Percentiles rank a stretch among this genome's conserved stretches.
Evolutionary conservation across 1,140 invertebrate genomes (phyloP).

Genomic region (Drosophila orosa): DNA sequence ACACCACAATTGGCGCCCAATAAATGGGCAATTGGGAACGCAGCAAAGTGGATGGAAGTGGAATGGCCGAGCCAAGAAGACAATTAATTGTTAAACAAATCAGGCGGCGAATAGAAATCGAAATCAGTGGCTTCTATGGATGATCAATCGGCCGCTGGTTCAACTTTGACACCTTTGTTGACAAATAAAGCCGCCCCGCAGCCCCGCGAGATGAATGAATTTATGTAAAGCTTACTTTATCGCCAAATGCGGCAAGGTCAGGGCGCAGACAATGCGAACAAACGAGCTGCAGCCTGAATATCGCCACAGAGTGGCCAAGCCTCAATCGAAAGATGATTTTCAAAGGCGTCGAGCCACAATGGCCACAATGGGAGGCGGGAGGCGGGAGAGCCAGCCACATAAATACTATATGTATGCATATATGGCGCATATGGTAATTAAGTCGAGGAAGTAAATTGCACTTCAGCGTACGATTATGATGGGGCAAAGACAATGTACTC

Average conservation of each 20-base stretch:
- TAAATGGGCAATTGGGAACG: slow-evolving; percentile 43
- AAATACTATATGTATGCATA: neutral
- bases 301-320: slow-evolving; percentile 9
- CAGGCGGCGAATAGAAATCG: slow-evolving; percentile 55
- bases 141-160: slow-evolving; percentile 67
- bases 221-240: slow-evolving; percentile 70
- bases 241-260: slow-evolving; percentile 69
- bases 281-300: slow-evolving; percentile 50
- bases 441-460: slow-evolving; percentile 77
- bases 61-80: slow-evolving; percentile 33
- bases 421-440: slow-evolving; percentile 56
- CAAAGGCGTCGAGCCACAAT: slow-evolving; percentile 18
- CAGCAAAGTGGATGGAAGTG: slow-evolving; percentile 36
- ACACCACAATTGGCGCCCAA: slow-evolving; percentile 30
- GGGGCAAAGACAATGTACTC: slow-evolving; percentile 61
- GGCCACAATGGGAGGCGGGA: neutral
- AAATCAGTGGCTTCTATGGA: slow-evolving; percentile 27
- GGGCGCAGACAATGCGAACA: slow-evolving; percentile 39
- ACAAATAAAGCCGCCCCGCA: slow-evolving; percentile 37
- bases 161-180: slow-evolving; percentile 67
- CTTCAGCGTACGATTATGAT: slow-evolving; percentile 44
- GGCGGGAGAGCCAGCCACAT: neutral
- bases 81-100: slow-evolving; percentile 76
- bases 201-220: slow-evolving; percentile 28
- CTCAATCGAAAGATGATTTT: slow-evolving; percentile 40